A percentile compares a stretch with the other conserved stretches of the same genome.
These are phyloP conservation scores for Syngnathus acus DNA, from an alignment of 2,797 vertebrate species.

Conservation along the genomic window DNA sequence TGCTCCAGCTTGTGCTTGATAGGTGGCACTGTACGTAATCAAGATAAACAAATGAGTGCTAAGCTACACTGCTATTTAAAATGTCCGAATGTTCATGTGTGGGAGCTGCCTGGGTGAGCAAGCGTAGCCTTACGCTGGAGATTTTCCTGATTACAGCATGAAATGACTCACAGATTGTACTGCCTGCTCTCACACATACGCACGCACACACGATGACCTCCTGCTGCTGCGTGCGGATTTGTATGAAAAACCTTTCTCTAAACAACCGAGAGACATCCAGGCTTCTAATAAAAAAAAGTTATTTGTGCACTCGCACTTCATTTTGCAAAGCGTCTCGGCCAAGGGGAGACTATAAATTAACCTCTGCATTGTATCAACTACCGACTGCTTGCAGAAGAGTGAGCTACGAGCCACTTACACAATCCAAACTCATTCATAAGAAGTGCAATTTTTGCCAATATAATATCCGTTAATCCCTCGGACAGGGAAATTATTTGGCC, in stretches of 20 bases:
- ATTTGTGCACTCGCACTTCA: background rate
- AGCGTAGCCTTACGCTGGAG: background rate
- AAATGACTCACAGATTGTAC: constrained; percentile 4
- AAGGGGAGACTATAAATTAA: constrained; percentile 3
- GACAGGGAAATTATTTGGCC: background rate
- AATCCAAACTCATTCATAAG: constrained; percentile 1
- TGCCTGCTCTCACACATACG: background rate
- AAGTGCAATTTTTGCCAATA: background rate
- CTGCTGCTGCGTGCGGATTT: background rate
- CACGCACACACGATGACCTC: background rate
- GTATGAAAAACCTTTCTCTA: background rate
- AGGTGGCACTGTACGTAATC: constrained; percentile 1
- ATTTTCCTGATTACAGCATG: background rate
- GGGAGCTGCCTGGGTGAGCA: background rate
- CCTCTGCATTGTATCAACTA: background rate
- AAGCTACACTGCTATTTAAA: background rate
- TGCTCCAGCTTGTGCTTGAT: background rate
- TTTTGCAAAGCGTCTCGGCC: background rate
- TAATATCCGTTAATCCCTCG: background rate
- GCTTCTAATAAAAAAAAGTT: background rate
- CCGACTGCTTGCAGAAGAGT: background rate
- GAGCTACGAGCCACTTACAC: constrained; percentile 1
- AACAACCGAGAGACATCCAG: background rate
- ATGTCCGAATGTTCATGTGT: background rate
- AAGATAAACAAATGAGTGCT: background rate